Base-by-base conservation (phyloP, 2,797 vertebrate genomes). In the Tolypeutes matacus region DNA sequence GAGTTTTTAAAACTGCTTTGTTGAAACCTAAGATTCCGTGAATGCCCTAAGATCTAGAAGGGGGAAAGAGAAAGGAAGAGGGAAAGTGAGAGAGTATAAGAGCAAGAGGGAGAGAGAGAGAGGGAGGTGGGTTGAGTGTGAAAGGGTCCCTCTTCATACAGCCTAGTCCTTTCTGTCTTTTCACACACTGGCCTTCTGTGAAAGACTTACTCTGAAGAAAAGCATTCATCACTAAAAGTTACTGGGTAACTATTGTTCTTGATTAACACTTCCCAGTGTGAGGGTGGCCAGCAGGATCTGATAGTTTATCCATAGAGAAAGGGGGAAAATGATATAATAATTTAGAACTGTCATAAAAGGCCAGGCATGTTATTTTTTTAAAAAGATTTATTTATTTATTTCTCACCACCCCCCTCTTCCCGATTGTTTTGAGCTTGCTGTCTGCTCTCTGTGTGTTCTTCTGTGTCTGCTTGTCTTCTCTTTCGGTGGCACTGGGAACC, bases 191-290 rank as follows among this genome's bases (percentile, higher is more conserved):
- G 15, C 2, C 56, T 69, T 91, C 53, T 86, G 10, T 75, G 36
- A 94, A 91, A 70, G 65, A 65, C 14, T 84, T 81, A 87, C 12
- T 80, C 86, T 62, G 15, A 36, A 80, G 60, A 72, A 46, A 81
- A 5, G 4, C 31, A 56, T 64, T 83, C 29, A 91, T 62, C 58
- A 90, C 8, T 21, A 31, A 92, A 93, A 39, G 6, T 46, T 46
- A 69, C 10, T 64, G 20, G 7, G 42, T 86, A 76, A n/a, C 27
- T 36, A 15, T 21, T 86, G 62, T 46, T 82, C n/a, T 70, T 81
- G 13, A 27, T 85, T 94, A 31, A 65, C 20, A 23, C 29, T 31
- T 77, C 85, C 17, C 46, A 76, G 29, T 9, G 46, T 75, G 17
- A 78, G 29, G 12, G 46, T 75, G 17, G 73, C 81, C 42, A 46